These are phyloP conservation scores for Pipra filicauda DNA, from an alignment of 2,113 vertebrate species.

Conservation along the genomic window DNA sequence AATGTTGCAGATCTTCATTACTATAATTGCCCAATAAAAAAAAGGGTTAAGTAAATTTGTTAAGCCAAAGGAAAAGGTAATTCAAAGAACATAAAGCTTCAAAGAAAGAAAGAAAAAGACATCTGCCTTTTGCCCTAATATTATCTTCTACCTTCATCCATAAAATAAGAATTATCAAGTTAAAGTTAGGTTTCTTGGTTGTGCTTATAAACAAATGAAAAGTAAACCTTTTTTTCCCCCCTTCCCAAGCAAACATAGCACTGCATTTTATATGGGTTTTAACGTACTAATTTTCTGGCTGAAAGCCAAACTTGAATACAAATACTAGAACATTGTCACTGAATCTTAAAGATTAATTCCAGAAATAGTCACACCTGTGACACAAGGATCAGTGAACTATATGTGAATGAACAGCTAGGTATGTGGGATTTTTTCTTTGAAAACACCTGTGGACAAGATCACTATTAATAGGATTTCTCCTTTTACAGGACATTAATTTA, in stretches of 20 bases:
- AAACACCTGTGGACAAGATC: background rate
- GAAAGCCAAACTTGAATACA: background rate
- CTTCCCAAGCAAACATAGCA: background rate
- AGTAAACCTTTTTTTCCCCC: background rate
- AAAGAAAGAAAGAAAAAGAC: background rate
- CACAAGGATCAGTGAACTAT: background rate
- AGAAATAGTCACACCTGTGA: background rate
- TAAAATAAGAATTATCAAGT: background rate
- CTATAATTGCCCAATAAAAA: conserved; percentile 9
- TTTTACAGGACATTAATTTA: background rate
- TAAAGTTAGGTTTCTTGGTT: background rate
- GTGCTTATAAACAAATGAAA: background rate
- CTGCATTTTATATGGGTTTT: background rate
- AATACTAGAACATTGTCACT: background rate
- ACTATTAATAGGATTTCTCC: background rate
- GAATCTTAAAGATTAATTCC: background rate
- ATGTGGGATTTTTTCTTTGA: background rate
- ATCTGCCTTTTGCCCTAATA: background rate
- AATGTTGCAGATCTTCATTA: conserved; percentile 25
- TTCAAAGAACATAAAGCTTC: background rate
- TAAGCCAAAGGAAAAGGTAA: background rate
- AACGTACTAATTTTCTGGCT: background rate
- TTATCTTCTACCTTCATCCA: background rate
- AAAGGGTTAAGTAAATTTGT: conserved; percentile 29
- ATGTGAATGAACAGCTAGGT: background rate